These are phyloP conservation scores for Glomeris maerens DNA, from an alignment of 1,140 invertebrate genomes.

Conservation along the genomic window DNA sequence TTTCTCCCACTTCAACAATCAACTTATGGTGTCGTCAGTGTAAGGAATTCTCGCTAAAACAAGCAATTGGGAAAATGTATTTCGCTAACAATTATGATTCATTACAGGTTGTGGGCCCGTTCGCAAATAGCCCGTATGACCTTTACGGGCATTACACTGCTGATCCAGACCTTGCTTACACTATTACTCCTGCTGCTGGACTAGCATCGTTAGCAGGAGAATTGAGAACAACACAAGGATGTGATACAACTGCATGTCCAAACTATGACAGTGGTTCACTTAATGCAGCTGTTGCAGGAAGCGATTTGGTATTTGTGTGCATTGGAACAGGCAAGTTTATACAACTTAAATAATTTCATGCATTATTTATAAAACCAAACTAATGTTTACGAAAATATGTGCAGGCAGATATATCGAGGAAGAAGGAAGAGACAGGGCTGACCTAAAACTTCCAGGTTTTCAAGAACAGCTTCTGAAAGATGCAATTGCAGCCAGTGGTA, in stretches of 20 bases:
- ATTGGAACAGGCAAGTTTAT: constrained; percentile 28
- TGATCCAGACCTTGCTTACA: constrained; percentile 19
- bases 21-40: constrained; percentile 6
- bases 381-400: background rate
- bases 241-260: constrained; percentile 19
- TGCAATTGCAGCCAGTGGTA: constrained; percentile 6
- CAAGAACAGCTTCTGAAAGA: constrained; percentile 17
- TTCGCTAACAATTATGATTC: background rate
- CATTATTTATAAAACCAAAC: background rate
- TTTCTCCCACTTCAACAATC: constrained; percentile 17
- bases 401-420: constrained; percentile 2
- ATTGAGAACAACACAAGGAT: constrained; percentile 21
- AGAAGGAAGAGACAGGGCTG: constrained; percentile 15
- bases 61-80: background rate
- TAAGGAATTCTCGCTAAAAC: constrained; percentile 2
- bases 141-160: constrained; percentile 27
- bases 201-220: constrained; percentile 17
- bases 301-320: constrained; percentile 26
- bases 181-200: constrained; percentile 23
- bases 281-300: constrained; percentile 18
- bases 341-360: background rate
- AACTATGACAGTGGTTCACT: constrained; percentile 20
- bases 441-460: constrained; percentile 16
- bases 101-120: constrained; percentile 25
- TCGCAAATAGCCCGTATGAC: constrained; percentile 27